These are phyloP conservation scores for Anadara kagoshimensis DNA, from an alignment of 1,140 invertebrate species.

Conservation along the genomic window DNA sequence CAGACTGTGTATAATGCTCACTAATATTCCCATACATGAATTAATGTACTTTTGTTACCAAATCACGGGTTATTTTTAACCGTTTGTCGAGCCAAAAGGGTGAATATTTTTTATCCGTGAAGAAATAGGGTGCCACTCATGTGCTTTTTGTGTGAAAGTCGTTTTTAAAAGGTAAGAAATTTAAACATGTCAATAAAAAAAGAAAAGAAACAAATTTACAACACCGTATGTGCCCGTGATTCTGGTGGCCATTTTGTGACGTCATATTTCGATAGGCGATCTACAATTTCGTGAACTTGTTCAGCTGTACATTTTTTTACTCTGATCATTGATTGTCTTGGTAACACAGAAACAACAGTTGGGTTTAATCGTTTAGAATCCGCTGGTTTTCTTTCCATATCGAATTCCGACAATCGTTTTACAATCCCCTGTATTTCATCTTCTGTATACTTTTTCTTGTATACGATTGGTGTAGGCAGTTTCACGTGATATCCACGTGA, in stretches of 20 bases:
- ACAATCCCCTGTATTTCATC: conserved; percentile 49
- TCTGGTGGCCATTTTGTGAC: conserved; percentile 2
- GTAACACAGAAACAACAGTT: conserved; percentile 20
- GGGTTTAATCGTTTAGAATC: conserved; percentile 29
- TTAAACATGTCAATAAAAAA: too few species aligned
- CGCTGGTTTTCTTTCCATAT: conserved; percentile 35
- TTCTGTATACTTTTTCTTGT: conserved; percentile 45
- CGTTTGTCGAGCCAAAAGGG: too few species aligned
- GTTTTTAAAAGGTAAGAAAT: too few species aligned
- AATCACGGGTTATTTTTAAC: too few species aligned
- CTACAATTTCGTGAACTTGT: conserved; percentile 39
- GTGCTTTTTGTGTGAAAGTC: too few species aligned
- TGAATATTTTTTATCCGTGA: too few species aligned
- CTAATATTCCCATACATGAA: too few species aligned
- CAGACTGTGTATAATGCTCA: too few species aligned
- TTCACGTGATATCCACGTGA: conserved; percentile 41
- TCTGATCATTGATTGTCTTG: conserved; percentile 32
- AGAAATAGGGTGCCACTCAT: too few species aligned
- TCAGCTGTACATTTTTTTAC: conserved; percentile 35
- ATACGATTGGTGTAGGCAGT: conserved; percentile 28
- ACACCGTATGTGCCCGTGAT: neutral
- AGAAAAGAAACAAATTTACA: too few species aligned
- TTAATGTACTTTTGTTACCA: too few species aligned
- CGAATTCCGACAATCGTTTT: conserved; percentile 35
- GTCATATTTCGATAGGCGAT: conserved; percentile 28